A percentile compares a stretch with the other conserved stretches of the same genome.
Evolutionary conservation across 2,113 vertebrate species (phyloP).

Genomic region (Sylvia atricapilla): DNA sequence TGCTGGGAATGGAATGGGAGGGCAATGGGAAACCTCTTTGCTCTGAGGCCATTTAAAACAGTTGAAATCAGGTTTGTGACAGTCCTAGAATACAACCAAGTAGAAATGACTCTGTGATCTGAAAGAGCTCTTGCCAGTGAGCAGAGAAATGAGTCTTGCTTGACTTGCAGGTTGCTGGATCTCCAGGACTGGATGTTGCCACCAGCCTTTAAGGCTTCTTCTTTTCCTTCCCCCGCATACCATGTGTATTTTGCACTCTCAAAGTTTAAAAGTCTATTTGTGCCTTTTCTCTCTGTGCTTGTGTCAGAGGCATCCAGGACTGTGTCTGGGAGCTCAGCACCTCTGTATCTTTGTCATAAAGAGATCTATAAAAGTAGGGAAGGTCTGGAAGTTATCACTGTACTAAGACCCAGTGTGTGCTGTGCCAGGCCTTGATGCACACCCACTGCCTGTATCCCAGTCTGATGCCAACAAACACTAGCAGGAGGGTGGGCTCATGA

Average conservation of each 20-base stretch:
- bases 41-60: neutral
- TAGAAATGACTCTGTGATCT: neutral
- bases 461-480: neutral
- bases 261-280: neutral
- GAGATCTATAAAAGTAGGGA: neutral
- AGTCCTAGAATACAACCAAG: neutral
- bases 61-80: neutral
- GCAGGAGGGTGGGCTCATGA: neutral
- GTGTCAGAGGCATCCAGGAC: neutral
- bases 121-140: neutral
- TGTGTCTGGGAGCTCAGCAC: neutral
- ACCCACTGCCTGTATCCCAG: neutral
- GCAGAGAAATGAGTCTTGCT: neutral
- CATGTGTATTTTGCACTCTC: neutral
- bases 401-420: fast-evolving
- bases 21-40: neutral
- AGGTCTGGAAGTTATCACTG: neutral
- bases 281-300: neutral
- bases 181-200: neutral
- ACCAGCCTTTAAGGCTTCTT: neutral
- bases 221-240: neutral
- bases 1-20: neutral
- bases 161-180: neutral
- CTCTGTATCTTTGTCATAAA: neutral
- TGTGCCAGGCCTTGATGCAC: fast-evolving